Evolutionary conservation across 2,888 invertebrate genomes (phyloP), one percentile per base, ranked within the genome.

Genomic region (Drosophila infuscata): DNA sequence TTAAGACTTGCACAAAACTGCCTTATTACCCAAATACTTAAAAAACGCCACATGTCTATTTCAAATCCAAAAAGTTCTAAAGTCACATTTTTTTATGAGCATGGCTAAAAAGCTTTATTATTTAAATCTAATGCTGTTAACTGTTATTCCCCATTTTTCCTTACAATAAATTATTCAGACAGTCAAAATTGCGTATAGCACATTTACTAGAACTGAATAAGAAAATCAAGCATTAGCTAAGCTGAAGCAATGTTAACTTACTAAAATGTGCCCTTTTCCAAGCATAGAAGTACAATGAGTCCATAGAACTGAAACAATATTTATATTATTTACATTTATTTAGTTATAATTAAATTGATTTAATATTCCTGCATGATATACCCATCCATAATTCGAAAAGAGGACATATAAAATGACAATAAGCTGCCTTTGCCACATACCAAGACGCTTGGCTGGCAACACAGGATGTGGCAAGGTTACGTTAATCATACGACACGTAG

Each of bases 401-500:
- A 58, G 69, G 30, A 65, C 65, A 49, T 57, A 53, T 20, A 48
- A n/a, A 29, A 66, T 67, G 67, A 36, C 58, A 66, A 61, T 66
- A 72, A 54, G 56, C 49, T 32, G 46, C 4, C 9, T 33, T 58
- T 52, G 15, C 17, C 54, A 74, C 46, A 66, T 70, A 57, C 8
- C 32, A 35, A 52, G 30, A 61, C 46, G 65, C 49, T 56, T 48
- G n/a, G 9, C 52, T 36, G 48, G 25, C 29, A 36, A 53, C 51
- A 35, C 57, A 30, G 33, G 35, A 8, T 41, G 43, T 33, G 53
- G 41, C 46, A 73, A 86, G 46, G 74, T 79, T 58, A 81, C 71
- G 86, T 86, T 86, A 66, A 83, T 89, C 81, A 88, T 84, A 74
- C 79, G 81, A 73, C 71, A 74, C 79, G 76, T 81, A 54, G 64